A percentile compares a stretch with the other conserved stretches of the same genome.
Evolutionary conservation across 92 coral and sea anemone genomes (phyloP).

Genomic region (Actinernus sp.): DNA sequence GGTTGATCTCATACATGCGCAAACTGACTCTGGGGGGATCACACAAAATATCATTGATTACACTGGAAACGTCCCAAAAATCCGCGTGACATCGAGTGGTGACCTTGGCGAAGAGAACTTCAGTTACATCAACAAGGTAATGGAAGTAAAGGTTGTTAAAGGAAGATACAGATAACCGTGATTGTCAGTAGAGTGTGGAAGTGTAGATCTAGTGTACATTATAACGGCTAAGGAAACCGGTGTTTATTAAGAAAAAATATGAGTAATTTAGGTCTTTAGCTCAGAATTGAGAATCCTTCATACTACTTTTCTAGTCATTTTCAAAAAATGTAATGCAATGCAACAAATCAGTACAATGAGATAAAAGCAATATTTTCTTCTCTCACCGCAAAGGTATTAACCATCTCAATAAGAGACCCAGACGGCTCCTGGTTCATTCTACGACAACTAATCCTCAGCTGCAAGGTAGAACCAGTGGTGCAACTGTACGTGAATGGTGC

Average conservation of each 20-base stretch:
- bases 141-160: constrained; percentile 1
- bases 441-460: constrained; percentile 15
- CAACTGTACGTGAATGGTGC: constrained; percentile 16
- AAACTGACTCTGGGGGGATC: constrained; percentile 13
- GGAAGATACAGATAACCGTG: too few species aligned
- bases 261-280: too few species aligned
- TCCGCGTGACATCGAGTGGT: constrained; percentile 26
- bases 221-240: too few species aligned
- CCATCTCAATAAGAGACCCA: constrained; percentile 8
- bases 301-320: too few species aligned
- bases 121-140: constrained; percentile 25
- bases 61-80: constrained; percentile 22
- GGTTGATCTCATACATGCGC: constrained; percentile 14
- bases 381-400: constrained; percentile 1
- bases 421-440: constrained; percentile 14
- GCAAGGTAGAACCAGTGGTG: constrained; percentile 25
- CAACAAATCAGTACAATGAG: too few species aligned
- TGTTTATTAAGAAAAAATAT: too few species aligned
- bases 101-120: constrained; percentile 26
- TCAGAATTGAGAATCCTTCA: too few species aligned
- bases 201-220: too few species aligned
- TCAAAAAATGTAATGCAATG: too few species aligned
- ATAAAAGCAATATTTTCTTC: constrained; percentile 8
- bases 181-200: too few species aligned
- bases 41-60: constrained; percentile 23